phyloP scores from a whole-genome alignment of 2,113 vertebrate genomes.

The Jacana jacana region DNA sequence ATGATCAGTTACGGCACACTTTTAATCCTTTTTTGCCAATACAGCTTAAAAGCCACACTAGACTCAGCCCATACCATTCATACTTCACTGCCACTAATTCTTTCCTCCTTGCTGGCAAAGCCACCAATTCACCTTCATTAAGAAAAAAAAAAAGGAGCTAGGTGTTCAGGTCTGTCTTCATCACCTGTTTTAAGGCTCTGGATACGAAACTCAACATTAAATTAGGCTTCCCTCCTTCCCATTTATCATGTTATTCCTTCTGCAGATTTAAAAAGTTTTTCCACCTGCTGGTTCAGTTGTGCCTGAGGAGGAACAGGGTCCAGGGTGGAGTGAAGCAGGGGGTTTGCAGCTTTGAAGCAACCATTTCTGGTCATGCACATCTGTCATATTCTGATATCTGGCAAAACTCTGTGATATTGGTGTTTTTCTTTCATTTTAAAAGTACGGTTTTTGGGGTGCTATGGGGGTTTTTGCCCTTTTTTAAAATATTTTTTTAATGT shows the following conservation, averaged over 20 bases:
- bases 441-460: neutral
- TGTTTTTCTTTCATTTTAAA: neutral
- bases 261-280: neutral
- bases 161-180: neutral
- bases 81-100: neutral
- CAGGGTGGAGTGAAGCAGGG: rapidly evolving
- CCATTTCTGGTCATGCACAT: neutral
- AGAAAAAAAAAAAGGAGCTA: neutral
- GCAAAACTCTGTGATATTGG: neutral
- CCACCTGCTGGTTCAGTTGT: neutral
- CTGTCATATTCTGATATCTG: neutral
- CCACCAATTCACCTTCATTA: neutral
- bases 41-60: neutral
- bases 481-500: neutral
- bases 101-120: neutral
- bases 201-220: neutral
- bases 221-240: neutral
- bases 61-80: neutral
- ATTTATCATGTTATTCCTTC: neutral
- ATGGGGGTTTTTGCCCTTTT: no score
- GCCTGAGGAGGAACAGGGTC: neutral
- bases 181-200: neutral
- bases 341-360: neutral
- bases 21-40: neutral
- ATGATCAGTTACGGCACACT: neutral